Evolutionary conservation across 2,888 invertebrate genomes (phyloP).

Genomic region (Antitype chi): DNA sequence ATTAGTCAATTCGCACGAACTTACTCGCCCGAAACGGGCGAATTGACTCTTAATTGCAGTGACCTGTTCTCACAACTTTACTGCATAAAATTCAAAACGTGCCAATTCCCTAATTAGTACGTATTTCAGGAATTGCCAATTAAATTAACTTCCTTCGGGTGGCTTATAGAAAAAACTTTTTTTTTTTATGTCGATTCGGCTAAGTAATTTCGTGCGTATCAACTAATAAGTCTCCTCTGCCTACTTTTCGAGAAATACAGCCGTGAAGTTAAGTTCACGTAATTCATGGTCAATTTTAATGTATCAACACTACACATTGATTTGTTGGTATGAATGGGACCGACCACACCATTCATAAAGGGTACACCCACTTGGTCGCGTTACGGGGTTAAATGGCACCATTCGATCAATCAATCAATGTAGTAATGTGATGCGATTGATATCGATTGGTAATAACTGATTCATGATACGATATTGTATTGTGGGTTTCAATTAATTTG

Average conservation of each 20-base stretch:
- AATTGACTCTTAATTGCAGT: too few species aligned
- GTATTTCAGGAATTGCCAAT: too few species aligned
- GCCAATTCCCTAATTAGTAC: too few species aligned
- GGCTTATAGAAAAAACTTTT: too few species aligned
- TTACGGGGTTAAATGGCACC: constrained; percentile 45
- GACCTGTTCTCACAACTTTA: too few species aligned
- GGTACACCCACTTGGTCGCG: constrained; percentile 23
- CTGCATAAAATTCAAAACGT: too few species aligned
- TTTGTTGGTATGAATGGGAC: constrained; percentile 9
- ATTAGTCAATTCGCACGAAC: too few species aligned
- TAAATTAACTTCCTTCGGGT: too few species aligned
- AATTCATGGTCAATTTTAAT: constrained; percentile 1
- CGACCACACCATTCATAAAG: constrained; percentile 29
- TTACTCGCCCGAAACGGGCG: too few species aligned
- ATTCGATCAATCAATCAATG: constrained; percentile 37
- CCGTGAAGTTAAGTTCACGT: neutral
- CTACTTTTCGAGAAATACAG: neutral
- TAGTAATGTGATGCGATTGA: constrained; percentile 35
- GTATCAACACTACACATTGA: constrained; percentile 17
- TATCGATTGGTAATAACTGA: constrained; percentile 46
- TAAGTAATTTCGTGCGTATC: too few species aligned
- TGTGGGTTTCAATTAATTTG: constrained; percentile 17
- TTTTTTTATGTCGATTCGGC: too few species aligned
- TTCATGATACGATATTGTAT: constrained; percentile 20
- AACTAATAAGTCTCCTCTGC: neutral